Percentiles rank a stretch among this genome's conserved stretches.
Conservation (phyloP, 2,888 invertebrate species). For the Plemyria rubiginata region DNA sequence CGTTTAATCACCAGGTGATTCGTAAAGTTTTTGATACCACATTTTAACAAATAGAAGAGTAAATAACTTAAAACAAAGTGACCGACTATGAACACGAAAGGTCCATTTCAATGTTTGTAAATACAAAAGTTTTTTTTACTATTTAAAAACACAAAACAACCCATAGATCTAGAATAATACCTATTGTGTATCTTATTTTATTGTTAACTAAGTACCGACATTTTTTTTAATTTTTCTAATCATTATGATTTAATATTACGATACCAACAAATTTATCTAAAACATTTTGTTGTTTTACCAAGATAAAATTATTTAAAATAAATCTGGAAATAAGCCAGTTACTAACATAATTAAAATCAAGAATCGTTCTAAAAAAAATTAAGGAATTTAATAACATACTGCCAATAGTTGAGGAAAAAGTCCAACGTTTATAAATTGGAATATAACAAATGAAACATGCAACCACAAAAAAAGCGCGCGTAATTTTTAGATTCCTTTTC, state of each 20-base stretch:
- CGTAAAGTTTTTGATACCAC: constrained; percentile 4
- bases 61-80: constrained; percentile 21
- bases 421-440: too few relatives aligned
- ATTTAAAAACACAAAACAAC: neutral
- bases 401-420: too few relatives aligned
- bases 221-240: too few relatives aligned
- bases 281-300: too few relatives aligned
- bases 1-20: constrained; percentile 22
- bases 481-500: too few relatives aligned
- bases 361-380: neutral
- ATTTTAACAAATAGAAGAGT: constrained; percentile 6
- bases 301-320: neutral
- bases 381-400: too few relatives aligned
- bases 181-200: neutral
- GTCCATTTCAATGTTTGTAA: neutral
- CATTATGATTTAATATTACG: too few relatives aligned
- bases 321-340: neutral
- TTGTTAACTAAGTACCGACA: neutral
- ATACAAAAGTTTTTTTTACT: too few relatives aligned
- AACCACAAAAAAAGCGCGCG: too few relatives aligned
- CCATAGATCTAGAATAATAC: neutral
- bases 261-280: too few relatives aligned
- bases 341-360: neutral
- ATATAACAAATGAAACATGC: too few relatives aligned
- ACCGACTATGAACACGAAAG: constrained; percentile 39